Evolutionary conservation across 1,140 invertebrate species (phyloP).

Genomic region (Glossosoma conforme): DNA sequence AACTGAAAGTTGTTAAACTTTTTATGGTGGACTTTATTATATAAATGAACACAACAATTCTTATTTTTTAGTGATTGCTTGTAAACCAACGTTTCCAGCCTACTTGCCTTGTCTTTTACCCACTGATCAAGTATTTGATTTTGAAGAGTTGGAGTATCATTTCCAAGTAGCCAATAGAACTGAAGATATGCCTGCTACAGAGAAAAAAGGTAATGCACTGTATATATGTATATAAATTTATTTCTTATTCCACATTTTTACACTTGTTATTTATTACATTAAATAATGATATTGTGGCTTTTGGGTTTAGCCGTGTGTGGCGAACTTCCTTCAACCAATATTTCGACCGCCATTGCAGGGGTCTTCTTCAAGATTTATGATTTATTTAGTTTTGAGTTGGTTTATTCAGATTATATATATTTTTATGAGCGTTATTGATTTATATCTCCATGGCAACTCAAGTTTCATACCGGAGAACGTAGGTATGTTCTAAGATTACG

Average conservation of each 20-base stretch:
- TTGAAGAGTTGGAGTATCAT: conserved; percentile 83
- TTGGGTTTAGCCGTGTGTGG: not conserved
- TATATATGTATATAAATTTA: conserved; percentile 3
- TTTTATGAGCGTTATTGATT: too few species aligned
- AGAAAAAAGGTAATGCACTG: conserved; percentile 47
- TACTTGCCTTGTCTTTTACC: conserved; percentile 84
- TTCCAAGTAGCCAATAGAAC: conserved; percentile 63
- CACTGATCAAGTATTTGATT: conserved; percentile 92
- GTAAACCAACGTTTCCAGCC: conserved; percentile 74
- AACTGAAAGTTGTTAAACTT: too few species aligned
- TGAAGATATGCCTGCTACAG: conserved; percentile 51
- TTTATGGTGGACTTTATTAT: too few species aligned
- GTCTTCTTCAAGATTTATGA: too few species aligned
- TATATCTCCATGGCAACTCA: too few species aligned
- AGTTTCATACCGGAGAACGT: too few species aligned
- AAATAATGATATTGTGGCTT: not conserved
- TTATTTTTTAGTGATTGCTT: conserved; percentile 76
- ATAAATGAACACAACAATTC: too few species aligned
- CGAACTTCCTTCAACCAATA: too few species aligned
- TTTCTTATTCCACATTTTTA: not conserved
- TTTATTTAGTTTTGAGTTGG: too few species aligned
- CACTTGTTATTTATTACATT: conserved; percentile 6
- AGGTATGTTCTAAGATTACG: too few species aligned
- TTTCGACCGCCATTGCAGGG: too few species aligned
- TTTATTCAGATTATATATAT: too few species aligned